Evolutionary conservation across 30 jellyfish, hydroid and myxozoan species (phyloP).

Genomic region (Aurelia sp.): DNA sequence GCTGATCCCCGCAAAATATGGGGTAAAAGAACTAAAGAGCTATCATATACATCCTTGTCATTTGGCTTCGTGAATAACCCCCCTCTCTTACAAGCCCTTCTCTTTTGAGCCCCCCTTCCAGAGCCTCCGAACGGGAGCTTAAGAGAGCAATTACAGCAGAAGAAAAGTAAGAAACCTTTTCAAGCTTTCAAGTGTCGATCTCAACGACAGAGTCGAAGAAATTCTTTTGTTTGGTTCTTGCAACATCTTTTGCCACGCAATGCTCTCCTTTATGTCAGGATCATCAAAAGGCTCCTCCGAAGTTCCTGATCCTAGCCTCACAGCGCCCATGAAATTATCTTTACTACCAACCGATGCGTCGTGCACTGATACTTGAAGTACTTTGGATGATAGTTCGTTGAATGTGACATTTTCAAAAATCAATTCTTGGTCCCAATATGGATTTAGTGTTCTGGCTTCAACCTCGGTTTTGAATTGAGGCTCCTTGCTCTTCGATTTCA

Average conservation of each 20-base stretch:
- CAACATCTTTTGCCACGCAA: constrained; percentile 88
- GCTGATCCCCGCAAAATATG: too few species aligned
- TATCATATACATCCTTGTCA: too few species aligned
- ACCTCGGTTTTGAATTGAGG: constrained; percentile 51
- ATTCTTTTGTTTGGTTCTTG: constrained; percentile 72
- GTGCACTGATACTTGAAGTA: constrained; percentile 80
- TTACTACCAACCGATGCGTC: constrained; percentile 74
- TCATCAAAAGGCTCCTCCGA: constrained; percentile 77
- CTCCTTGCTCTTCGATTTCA: constrained; percentile 36
- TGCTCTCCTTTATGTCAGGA: constrained; percentile 78
- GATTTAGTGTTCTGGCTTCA: constrained; percentile 74
- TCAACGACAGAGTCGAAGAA: constrained; percentile 66
- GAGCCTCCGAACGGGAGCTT: too few species aligned
- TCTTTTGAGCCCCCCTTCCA: too few species aligned
- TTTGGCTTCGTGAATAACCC: too few species aligned
- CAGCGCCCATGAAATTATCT: constrained; percentile 76
- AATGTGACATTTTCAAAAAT: constrained; percentile 64
- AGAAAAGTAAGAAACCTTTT: constrained; percentile 58
- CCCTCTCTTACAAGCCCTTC: too few species aligned
- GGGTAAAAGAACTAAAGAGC: too few species aligned
- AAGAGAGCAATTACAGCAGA: not conserved
- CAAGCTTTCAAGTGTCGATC: constrained; percentile 86
- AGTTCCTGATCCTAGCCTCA: constrained; percentile 85
- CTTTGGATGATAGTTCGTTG: constrained; percentile 65
- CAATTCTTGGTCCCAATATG: constrained; percentile 86